Base-by-base conservation (phyloP, 1,140 invertebrate species). In the Neodiprion pinetum region DNA sequence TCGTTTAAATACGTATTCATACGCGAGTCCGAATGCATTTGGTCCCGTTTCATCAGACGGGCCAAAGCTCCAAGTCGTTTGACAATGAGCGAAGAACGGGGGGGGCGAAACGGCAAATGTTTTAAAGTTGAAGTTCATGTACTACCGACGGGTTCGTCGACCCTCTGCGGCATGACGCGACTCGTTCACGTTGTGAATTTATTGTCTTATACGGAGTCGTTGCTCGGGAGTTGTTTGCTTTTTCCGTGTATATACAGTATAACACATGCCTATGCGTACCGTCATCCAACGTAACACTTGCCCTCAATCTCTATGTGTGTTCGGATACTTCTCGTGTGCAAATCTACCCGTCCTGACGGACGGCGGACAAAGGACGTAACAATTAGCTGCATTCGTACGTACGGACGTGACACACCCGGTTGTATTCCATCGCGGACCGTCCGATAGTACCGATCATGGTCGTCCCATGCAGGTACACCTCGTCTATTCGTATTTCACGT, bases 61-160 rank as follows among this genome's bases (percentile, higher is more conserved):
- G 53, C 53, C 53, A 61, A 61, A 61, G 53, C 53, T 61, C 53
- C 53, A 61, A 17, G 53, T 61, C 53, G 53, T 61, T 61, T 17
- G 53, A 17, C 53, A 61, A 61, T 61, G n/a, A 61, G 3, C 28
- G 28, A 40, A 40, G 28, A 40, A 40, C 28, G 28, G 28, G 28
- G 17, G 17, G 28, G 28, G 28, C 28, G 53, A 9, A 61, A 12
- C 53, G 53, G 11, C 53, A 61, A 61, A 17, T 61, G 53, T 61
- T 61, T 61, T 61, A 61, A 61, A 61, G 53, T 61, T 61, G 53
- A 61, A 61, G 53, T 61, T 61, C 53, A 61, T 61, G 53, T 61
- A 17, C 53, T 61, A 61, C 53, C 11, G 11, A 12, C 11, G 11
- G 11, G 53, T 61, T 12, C 53, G 11, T 12, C 53, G 11, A 14